Conservation (phyloP, 2,797 vertebrate genomes). For the Intellagama lesueurii region DNA sequence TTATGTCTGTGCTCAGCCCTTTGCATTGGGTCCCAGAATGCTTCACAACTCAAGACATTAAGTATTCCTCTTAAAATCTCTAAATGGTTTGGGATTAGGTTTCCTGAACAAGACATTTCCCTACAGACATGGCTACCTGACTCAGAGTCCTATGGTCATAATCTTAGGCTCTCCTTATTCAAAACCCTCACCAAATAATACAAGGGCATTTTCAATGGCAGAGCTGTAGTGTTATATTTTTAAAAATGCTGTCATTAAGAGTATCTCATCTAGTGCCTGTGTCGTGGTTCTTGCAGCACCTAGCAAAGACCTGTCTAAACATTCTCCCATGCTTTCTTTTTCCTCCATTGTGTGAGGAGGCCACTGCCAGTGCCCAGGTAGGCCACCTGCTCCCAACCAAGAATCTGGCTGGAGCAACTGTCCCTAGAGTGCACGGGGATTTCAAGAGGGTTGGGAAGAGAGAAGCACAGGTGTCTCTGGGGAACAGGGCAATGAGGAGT, state of each 20-base stretch:
- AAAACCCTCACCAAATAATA: background rate
- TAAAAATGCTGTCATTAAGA: background rate
- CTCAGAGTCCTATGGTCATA: background rate
- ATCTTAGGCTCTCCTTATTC: background rate
- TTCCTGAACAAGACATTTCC: background rate
- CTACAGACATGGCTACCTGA: background rate
- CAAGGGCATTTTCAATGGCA: background rate
- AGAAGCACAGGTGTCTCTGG: too few species aligned
- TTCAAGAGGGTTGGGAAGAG: too few species aligned
- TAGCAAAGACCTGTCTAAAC: background rate
- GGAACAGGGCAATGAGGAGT: too few species aligned
- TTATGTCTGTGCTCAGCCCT: too few species aligned
- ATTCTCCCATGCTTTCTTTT: background rate
- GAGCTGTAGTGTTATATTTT: background rate
- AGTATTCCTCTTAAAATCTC: background rate
- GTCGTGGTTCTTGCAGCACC: background rate
- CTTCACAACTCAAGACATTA: background rate
- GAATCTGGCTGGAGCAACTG: too few species aligned
- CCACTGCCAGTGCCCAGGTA: too few species aligned
- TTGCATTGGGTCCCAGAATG: background rate
- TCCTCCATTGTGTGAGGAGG: background rate
- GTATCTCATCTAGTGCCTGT: background rate
- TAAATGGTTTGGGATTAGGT: background rate
- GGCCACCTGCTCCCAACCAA: too few species aligned
- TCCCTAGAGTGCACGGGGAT: too few species aligned